These are phyloP conservation scores for Odontamblyopus rebecca DNA, from an alignment of 2,797 vertebrate species.

Conservation along the genomic window DNA sequence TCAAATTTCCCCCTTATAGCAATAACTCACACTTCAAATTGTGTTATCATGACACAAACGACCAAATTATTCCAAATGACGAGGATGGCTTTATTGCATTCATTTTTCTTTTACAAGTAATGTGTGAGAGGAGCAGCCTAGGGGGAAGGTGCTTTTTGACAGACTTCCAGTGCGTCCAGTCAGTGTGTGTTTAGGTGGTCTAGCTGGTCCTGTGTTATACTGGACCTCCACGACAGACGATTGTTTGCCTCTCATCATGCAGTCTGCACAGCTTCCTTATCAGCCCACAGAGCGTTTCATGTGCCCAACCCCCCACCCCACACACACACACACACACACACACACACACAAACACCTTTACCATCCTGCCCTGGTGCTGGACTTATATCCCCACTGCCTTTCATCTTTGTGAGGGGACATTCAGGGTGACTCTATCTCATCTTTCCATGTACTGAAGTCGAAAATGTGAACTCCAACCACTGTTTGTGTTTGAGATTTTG, in stretches of 20 bases:
- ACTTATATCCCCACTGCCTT: slow-evolving; percentile 44
- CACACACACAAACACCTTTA: slow-evolving; percentile 31
- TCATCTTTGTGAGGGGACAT: slow-evolving; percentile 49
- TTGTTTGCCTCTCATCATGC: slow-evolving; percentile 61
- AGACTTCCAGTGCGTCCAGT: neutral
- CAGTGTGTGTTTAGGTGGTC: slow-evolving; percentile 33
- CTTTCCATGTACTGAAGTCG: too few relatives aligned
- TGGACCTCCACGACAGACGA: slow-evolving; percentile 43
- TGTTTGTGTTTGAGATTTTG: too few relatives aligned
- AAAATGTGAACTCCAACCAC: too few relatives aligned
- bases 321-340: slow-evolving; percentile 15
- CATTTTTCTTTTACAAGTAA: too few relatives aligned
- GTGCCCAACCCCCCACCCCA: slow-evolving; percentile 56
- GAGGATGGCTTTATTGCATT: too few relatives aligned
- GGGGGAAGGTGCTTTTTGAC: neutral
- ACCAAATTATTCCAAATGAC: too few relatives aligned
- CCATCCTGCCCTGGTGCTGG: slow-evolving; percentile 54
- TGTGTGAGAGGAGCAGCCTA: too few relatives aligned
- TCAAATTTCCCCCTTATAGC: too few relatives aligned
- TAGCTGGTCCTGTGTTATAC: slow-evolving; percentile 32
- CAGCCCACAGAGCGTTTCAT: slow-evolving; percentile 70
- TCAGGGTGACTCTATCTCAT: too few relatives aligned
- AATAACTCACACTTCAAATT: too few relatives aligned
- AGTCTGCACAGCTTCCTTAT: slow-evolving; percentile 70
- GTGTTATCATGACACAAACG: too few relatives aligned